Evolutionary conservation across 2,113 vertebrate species (phyloP).

Genomic region (Trematomus loennbergii): DNA sequence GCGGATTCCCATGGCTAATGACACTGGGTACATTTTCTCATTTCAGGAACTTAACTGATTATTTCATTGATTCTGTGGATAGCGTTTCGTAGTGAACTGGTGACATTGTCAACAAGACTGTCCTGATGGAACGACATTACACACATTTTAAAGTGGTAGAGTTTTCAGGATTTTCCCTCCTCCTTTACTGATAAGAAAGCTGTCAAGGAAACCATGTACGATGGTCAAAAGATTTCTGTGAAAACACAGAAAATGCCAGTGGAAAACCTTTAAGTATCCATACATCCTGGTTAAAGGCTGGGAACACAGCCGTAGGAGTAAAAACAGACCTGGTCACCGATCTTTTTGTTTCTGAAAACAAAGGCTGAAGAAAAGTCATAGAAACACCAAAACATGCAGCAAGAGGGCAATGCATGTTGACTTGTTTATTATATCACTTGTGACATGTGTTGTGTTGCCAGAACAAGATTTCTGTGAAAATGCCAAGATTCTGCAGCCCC

Average conservation of each 20-base stretch:
- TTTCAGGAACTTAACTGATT: neutral
- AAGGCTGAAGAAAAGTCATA: conserved; percentile 4
- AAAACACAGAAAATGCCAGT: conserved; percentile 16
- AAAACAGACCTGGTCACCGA: neutral
- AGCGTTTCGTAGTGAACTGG: neutral
- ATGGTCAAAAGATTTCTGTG: neutral
- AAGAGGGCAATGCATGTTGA: neutral
- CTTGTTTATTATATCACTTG: neutral
- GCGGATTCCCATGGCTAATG: conserved; percentile 16
- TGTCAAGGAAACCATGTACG: too few species aligned
- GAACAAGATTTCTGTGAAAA: neutral
- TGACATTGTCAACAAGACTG: neutral
- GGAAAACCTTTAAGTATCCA: conserved; percentile 9
- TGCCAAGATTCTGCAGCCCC: neutral
- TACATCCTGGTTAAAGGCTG: conserved; percentile 27
- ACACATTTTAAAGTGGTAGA: neutral
- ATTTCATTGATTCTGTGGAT: neutral
- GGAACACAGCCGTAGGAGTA: conserved; percentile 14
- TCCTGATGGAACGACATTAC: neutral
- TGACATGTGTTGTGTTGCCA: neutral
- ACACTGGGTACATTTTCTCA: neutral
- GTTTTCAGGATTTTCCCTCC: neutral
- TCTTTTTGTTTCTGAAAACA: conserved; percentile 46
- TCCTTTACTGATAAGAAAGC: conserved; percentile 14
- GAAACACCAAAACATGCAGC: neutral